Conservation (phyloP, 37 sponge, comb jelly and placozoan genomes). For the Cliona cf. orientalis region DNA sequence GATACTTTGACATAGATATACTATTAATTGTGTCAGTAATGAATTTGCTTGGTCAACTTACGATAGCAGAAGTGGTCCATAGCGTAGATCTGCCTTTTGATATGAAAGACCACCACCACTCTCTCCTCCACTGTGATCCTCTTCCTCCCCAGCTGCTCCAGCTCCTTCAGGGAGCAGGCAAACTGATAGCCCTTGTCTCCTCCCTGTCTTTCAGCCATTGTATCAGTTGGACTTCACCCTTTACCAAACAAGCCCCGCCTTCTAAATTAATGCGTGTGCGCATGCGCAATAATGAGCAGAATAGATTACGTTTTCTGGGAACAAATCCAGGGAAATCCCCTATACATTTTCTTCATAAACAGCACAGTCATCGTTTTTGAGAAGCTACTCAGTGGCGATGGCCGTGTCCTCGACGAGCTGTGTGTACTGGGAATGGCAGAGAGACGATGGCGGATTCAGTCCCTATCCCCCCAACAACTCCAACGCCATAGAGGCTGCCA, state of each 20-base stretch:
- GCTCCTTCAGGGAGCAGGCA: slow-evolving; percentile 50
- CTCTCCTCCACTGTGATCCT: slow-evolving; percentile 64
- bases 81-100: slow-evolving; percentile 68
- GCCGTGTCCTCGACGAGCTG: neutral
- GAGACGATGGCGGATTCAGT: slow-evolving; percentile 67
- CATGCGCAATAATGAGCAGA: neutral
- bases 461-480: slow-evolving; percentile 57
- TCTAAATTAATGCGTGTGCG: neutral
- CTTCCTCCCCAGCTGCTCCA: slow-evolving; percentile 36
- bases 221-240: neutral
- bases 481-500: slow-evolving; percentile 31
- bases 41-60: slow-evolving; percentile 24
- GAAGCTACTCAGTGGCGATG: neutral
- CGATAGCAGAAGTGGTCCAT: slow-evolving; percentile 90
- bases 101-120: slow-evolving; percentile 73
- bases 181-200: slow-evolving; percentile 12
- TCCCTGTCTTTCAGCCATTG: neutral
- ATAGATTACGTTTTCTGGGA: neutral
- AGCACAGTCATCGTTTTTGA: too few species aligned
- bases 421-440: slow-evolving; percentile 64
- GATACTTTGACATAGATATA: neutral
- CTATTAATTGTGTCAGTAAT: neutral
- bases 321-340: neutral
- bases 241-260: neutral
- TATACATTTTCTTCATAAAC: neutral